A percentile compares a stretch with the other conserved stretches of the same genome.
Evolutionary conservation across 2,113 vertebrate genomes (phyloP).

Genomic region (Elephas maximus): DNA sequence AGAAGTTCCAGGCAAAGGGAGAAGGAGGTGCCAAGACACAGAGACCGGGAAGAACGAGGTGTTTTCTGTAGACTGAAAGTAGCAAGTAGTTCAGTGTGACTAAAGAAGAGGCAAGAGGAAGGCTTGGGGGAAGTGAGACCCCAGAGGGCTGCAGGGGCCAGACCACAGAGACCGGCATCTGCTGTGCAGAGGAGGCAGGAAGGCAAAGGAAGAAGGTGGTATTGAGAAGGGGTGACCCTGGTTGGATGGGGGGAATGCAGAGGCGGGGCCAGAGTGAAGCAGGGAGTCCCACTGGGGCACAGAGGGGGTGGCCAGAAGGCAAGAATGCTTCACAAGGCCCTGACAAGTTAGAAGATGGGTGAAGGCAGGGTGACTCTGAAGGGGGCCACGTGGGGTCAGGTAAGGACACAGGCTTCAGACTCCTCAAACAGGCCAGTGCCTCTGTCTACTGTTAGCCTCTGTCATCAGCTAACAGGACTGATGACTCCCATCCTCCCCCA

Average conservation of each 20-base stretch:
- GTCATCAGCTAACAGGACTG: neutral
- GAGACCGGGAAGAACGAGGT: neutral
- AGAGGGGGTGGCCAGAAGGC: neutral
- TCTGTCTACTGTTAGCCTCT: neutral
- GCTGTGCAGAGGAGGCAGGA: neutral
- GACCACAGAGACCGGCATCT: neutral
- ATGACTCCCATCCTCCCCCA: neutral
- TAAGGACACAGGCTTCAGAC: neutral
- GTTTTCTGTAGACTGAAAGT: neutral
- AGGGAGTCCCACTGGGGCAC: neutral
- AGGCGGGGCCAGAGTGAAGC: neutral
- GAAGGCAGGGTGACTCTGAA: neutral
- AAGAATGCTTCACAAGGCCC: neutral
- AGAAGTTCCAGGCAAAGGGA: too few species aligned
- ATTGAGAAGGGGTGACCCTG: neutral
- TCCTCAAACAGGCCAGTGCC: neutral
- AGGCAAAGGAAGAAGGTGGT: neutral
- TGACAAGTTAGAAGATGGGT: neutral
- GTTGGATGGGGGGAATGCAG: neutral
- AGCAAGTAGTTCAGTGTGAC: neutral
- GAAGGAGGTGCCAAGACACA: neutral
- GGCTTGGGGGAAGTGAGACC: neutral
- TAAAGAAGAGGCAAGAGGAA: neutral
- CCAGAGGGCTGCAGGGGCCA: neutral
- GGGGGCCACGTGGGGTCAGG: too few species aligned